Conservation (phyloP, 2,797 vertebrate species). For the Acanthurus lineatus region DNA sequence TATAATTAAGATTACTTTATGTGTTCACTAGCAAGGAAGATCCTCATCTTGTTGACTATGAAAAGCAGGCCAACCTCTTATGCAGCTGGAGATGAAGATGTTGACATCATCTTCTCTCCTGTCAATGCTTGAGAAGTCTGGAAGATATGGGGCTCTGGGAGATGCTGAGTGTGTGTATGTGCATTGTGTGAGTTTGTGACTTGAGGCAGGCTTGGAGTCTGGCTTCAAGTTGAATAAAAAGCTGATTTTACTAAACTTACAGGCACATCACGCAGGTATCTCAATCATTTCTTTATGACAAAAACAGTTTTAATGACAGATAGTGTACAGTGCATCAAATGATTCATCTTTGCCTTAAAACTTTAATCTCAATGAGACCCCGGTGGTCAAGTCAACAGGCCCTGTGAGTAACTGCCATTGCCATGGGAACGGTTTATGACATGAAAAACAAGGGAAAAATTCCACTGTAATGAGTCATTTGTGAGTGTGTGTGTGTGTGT, state of each 20-base stretch:
- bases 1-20: conserved; percentile 3
- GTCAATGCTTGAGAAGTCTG: conserved; percentile 57
- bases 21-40: conserved; percentile 25
- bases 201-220: neutral
- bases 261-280: conserved; percentile 24
- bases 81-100: conserved; percentile 72
- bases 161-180: conserved; percentile 6
- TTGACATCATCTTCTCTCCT: conserved; percentile 64
- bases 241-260: neutral
- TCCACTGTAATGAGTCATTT: conserved; percentile 78
- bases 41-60: conserved; percentile 55
- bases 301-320: conserved; percentile 28
- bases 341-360: conserved; percentile 36
- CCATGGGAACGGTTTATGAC: conserved; percentile 81
- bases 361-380: conserved; percentile 67
- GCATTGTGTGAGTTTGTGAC: conserved; percentile 1
- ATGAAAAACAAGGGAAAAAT: conserved; percentile 83
- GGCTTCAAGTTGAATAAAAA: conserved; percentile 25
- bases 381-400: conserved; percentile 75
- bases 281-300: conserved; percentile 15
- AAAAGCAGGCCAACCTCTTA: conserved; percentile 75
- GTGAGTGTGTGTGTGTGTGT: conserved; percentile 47
- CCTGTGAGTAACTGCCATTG: conserved; percentile 66
- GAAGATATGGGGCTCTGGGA: conserved; percentile 34
- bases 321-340: conserved; percentile 42